Evolutionary conservation across 2,113 vertebrate genomes (phyloP).

Genomic region (Neopipo cinnamomea): DNA sequence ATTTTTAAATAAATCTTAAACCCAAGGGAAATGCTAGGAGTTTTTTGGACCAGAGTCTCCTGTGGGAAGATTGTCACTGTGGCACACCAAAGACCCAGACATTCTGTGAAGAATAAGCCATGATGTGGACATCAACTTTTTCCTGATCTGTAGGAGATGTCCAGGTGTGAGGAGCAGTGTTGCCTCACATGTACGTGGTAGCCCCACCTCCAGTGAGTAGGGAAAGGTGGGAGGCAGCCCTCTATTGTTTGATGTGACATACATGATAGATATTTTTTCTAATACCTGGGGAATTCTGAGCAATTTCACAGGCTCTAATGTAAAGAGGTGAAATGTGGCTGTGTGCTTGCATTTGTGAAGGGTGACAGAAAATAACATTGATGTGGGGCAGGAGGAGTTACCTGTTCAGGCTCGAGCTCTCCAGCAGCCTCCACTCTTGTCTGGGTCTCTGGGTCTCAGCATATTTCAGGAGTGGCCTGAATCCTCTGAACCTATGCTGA

Average conservation of each 20-base stretch:
- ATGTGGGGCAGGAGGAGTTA: background rate
- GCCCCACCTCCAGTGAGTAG: background rate
- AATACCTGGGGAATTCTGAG: background rate
- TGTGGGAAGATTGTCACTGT: background rate
- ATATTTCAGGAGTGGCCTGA: background rate
- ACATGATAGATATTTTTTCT: background rate
- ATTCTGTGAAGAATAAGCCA: background rate
- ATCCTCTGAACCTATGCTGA: background rate
- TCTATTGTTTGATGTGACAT: background rate
- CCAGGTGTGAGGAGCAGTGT: background rate
- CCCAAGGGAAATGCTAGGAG: background rate
- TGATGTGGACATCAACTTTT: background rate
- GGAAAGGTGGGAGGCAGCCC: background rate
- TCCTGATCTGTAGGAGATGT: background rate
- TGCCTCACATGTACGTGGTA: accelerated
- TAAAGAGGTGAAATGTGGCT: background rate
- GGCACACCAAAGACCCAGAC: background rate
- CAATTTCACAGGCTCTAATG: background rate
- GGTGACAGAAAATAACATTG: background rate
- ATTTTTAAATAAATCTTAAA: background rate
- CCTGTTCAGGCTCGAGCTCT: background rate
- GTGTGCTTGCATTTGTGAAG: background rate
- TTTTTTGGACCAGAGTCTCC: background rate
- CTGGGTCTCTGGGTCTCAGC: background rate
- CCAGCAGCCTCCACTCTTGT: background rate